Evolutionary conservation across 92 coral and sea anemone species (phyloP), one percentile per base, ranked within the genome.

Genomic region (Micromussa lordhowensis): DNA sequence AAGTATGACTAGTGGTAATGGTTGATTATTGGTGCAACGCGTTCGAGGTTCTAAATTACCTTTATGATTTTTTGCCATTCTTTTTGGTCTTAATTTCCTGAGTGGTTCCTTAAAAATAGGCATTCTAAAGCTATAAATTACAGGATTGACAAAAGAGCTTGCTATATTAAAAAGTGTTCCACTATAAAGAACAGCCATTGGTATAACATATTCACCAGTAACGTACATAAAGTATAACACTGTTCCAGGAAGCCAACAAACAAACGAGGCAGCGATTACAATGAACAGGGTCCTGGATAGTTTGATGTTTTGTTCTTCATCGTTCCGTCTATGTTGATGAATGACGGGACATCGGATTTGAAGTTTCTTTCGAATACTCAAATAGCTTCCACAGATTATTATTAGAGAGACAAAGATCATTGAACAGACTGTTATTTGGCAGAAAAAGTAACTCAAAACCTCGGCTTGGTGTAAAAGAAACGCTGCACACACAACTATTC

Each of bases 111-210:
- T 84, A 55, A 84, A 84, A 3, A 73, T 54, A 13, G 80, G 69
- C 87, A 84, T 73, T 29, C 71, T 84, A 73, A 72, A 73, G 38
- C 36, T 72, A 35, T 84, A 84, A 24, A 84, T 73, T 0, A 84
- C 51, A 16, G 80, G 88, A 12, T 84, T 84, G 6, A 84, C 81
- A 3, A 84, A 24, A 10, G 88, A 84, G 40, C 69, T 84, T 17
- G 58, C 70, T 1, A 74, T 35, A 44, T 74, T 74, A 10, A 75
- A 58, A 7, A 84, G 9, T 31, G 81, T 57, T 2, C 54, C 49
- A 73, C 54, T 10, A n/a, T 74, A 74, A 18, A 84, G 68, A 11
- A 75, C 49, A 14, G 71, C 4, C 29, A 54, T 38, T n/a, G 72
- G 34, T 2, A 74, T 7, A 15, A 4, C 4, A 21, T 22, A 12